phyloP scores from a whole-genome alignment of 1,140 invertebrate species.

The Anoplolepis gracilipes region DNA sequence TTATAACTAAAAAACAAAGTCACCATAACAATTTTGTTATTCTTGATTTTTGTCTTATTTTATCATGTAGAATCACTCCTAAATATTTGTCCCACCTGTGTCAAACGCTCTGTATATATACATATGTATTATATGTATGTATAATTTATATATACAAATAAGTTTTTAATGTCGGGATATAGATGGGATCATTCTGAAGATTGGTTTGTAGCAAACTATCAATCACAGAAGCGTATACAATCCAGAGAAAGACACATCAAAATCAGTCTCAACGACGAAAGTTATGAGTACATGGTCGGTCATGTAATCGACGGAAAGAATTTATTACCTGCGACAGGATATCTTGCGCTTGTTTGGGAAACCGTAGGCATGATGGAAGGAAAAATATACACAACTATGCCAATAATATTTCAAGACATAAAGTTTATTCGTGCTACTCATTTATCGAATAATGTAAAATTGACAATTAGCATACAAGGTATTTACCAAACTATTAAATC shows the following conservation, averaged over 20 bases:
- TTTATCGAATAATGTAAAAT: slow-evolving; percentile 90
- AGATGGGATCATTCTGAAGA: slow-evolving; percentile 96
- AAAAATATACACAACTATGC: slow-evolving; percentile 89
- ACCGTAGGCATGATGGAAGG: slow-evolving; percentile 93
- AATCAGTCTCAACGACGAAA: slow-evolving; percentile 89
- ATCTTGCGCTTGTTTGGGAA: slow-evolving; percentile 94
- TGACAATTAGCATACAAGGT: slow-evolving; percentile 93
- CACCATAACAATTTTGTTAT: too few relatives aligned
- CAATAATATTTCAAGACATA: slow-evolving; percentile 95
- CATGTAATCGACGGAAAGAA: slow-evolving; percentile 95
- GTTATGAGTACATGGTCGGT: slow-evolving; percentile 92
- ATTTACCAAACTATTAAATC: neutral
- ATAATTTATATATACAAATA: neutral
- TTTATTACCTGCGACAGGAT: slow-evolving; percentile 96
- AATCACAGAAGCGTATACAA: slow-evolving; percentile 87
- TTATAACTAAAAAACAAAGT: too few relatives aligned
- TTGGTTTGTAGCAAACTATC: slow-evolving; percentile 89
- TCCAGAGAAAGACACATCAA: slow-evolving; percentile 88
- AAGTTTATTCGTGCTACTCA: slow-evolving; percentile 94
- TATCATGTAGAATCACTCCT: too few relatives aligned
- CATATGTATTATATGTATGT: too few relatives aligned
- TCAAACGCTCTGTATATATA: too few relatives aligned
- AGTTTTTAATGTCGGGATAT: slow-evolving; percentile 75
- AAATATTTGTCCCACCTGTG: too few relatives aligned
- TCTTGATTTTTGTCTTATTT: too few relatives aligned